These are phyloP conservation scores for Penaeus vannamei DNA, from an alignment of 1,140 invertebrate species.

Conservation along the genomic window DNA sequence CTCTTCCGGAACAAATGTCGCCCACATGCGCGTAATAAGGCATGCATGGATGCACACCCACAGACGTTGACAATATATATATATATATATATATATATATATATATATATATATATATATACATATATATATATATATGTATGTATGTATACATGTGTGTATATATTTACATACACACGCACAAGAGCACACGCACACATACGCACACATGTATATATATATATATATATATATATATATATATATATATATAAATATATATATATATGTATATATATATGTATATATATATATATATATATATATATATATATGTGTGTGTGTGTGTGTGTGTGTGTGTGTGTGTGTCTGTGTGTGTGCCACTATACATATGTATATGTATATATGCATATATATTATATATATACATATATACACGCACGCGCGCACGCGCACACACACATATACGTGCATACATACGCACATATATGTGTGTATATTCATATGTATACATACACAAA, in stretches of 20 bases:
- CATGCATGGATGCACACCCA: too few relatives aligned
- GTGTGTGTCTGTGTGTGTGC: slow-evolving; percentile 25
- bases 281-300: slow-evolving; percentile 13
- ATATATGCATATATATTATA: background rate
- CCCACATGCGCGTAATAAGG: too few relatives aligned
- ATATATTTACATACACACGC: background rate
- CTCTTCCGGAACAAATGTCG: too few relatives aligned
- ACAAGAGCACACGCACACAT: background rate
- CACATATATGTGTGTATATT: slow-evolving; percentile 3
- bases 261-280: slow-evolving; percentile 22
- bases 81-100: too few relatives aligned
- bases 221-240: slow-evolving; percentile 1
- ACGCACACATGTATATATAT: background rate
- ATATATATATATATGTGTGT: background rate
- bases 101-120: background rate
- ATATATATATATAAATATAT: slow-evolving; percentile 30
- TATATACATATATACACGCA: slow-evolving; percentile 1
- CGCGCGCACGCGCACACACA: slow-evolving; percentile 2
- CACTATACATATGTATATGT: slow-evolving; percentile 7
- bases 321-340: too few relatives aligned
- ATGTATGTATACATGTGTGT: background rate
- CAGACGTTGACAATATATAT: too few relatives aligned
- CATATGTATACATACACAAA: background rate
- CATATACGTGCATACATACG: background rate
- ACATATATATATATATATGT: background rate